Conservation (phyloP, 2,888 invertebrate species). For the Caenorhabditis angaria region DNA sequence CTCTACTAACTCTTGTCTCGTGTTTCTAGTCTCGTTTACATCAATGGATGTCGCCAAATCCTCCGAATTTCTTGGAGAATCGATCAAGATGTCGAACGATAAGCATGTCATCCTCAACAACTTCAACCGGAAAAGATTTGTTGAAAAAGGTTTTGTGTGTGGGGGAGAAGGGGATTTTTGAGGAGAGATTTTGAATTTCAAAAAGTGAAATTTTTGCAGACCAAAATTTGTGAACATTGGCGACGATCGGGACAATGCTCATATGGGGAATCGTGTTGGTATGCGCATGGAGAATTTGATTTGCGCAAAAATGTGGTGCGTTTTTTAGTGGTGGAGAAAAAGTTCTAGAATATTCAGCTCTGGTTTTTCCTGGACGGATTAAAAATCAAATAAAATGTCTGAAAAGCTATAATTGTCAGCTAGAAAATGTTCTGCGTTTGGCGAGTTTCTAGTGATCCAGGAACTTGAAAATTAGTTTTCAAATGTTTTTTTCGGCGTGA, state of each 20-base stretch:
- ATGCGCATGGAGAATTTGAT: slow-evolving; percentile 41
- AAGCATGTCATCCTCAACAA: background rate
- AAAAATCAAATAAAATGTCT: background rate
- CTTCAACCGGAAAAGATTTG: slow-evolving; percentile 8
- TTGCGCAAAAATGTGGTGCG: slow-evolving; percentile 17
- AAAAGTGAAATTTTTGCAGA: slow-evolving; percentile 23
- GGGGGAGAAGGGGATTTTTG: background rate
- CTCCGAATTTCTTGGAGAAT: background rate
- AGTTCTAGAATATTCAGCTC: background rate
- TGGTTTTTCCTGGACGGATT: too few species aligned
- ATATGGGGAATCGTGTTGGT: slow-evolving; percentile 42
- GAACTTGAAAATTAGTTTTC: too few species aligned
- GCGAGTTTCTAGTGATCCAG: too few species aligned
- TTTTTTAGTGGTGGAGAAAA: background rate
- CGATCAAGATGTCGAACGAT: background rate
- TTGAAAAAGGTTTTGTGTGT: slow-evolving; percentile 21
- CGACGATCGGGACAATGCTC: slow-evolving; percentile 27
- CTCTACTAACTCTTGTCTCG: background rate
- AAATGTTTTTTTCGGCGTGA: background rate
- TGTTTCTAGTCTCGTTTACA: background rate
- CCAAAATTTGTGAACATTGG: slow-evolving; percentile 46
- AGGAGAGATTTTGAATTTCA: slow-evolving; percentile 5
- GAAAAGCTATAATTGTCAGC: too few species aligned
- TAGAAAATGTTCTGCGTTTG: too few species aligned
- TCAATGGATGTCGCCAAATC: background rate